These are phyloP conservation scores for Leistus spinibarbis DNA, from an alignment of 2,888 invertebrate species.

Conservation along the genomic window DNA sequence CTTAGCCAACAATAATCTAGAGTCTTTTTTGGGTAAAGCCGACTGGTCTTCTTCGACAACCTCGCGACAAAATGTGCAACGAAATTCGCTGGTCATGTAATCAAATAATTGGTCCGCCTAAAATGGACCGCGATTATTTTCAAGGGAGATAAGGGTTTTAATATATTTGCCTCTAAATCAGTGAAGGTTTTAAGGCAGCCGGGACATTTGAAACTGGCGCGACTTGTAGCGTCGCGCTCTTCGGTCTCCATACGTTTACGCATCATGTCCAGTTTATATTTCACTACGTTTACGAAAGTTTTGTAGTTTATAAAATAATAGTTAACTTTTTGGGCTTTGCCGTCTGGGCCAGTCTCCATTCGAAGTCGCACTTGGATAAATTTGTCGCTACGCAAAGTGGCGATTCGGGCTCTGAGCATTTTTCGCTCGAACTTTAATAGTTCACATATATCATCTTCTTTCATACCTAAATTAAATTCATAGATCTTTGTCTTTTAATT, in stretches of 20 bases:
- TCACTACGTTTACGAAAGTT: constrained; percentile 96
- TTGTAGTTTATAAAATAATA: constrained; percentile 98
- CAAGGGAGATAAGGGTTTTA: not conserved
- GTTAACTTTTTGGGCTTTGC: constrained; percentile 94
- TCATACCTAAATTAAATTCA: constrained; percentile 66
- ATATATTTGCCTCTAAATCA: constrained; percentile 77
- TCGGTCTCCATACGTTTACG: constrained; percentile 94
- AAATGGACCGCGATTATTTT: constrained; percentile 28
- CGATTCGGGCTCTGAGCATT: constrained; percentile 86
- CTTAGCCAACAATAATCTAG: constrained; percentile 84
- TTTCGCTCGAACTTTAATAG: constrained; percentile 91
- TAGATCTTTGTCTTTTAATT: not conserved
- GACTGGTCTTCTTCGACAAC: constrained; percentile 94
- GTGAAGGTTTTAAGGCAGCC: constrained; percentile 92
- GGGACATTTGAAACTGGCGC: constrained; percentile 94
- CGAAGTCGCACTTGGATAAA: constrained; percentile 89
- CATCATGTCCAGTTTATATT: constrained; percentile 96
- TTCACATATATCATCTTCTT: constrained; percentile 89
- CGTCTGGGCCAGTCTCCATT: constrained; percentile 95
- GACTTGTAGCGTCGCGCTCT: constrained; percentile 91
- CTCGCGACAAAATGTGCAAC: constrained; percentile 88
- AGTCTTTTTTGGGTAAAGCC: constrained; percentile 91
- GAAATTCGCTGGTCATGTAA: constrained; percentile 81
- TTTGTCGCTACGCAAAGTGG: constrained; percentile 88
- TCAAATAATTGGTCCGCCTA: constrained; percentile 89